Evolutionary conservation across 2,888 invertebrate genomes (phyloP).

Genomic region (Luperina nickerlii): DNA sequence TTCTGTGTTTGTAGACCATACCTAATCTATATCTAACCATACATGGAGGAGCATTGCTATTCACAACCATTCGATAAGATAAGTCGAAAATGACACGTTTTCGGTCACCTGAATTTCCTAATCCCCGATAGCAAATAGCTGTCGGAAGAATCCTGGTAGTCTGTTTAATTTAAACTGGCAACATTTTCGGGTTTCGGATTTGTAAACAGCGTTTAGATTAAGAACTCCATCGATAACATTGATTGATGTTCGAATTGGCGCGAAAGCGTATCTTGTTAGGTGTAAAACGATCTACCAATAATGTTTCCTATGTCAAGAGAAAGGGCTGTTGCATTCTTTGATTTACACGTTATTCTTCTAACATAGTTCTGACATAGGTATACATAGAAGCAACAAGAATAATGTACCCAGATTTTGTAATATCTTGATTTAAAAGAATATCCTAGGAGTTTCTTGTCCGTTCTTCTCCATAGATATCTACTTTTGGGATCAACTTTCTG

Average conservation of each 20-base stretch:
- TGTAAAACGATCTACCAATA: not conserved
- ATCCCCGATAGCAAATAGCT: not conserved
- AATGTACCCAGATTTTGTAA: not conserved
- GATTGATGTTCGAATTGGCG: not conserved
- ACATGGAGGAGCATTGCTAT: not conserved
- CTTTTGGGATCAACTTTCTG: not conserved
- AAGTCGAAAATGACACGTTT: not conserved
- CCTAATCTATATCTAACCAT: not conserved
- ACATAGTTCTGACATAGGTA: not conserved
- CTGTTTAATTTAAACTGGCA: not conserved
- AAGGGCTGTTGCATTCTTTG: not conserved
- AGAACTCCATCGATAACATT: not conserved
- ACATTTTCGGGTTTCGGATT: not conserved
- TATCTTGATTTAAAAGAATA: not conserved
- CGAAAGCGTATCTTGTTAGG: not conserved
- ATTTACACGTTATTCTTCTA: not conserved
- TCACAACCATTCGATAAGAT: not conserved
- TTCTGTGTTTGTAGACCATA: not conserved
- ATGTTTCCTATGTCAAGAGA: not conserved
- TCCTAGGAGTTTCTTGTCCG: not conserved
- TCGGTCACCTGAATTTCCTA: not conserved
- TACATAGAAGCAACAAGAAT: not conserved
- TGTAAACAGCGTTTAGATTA: not conserved
- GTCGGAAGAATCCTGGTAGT: not conserved
- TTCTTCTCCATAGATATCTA: not conserved